phyloP scores from a whole-genome alignment of 2,888 invertebrate genomes.

The Campoplex nolae region DNA sequence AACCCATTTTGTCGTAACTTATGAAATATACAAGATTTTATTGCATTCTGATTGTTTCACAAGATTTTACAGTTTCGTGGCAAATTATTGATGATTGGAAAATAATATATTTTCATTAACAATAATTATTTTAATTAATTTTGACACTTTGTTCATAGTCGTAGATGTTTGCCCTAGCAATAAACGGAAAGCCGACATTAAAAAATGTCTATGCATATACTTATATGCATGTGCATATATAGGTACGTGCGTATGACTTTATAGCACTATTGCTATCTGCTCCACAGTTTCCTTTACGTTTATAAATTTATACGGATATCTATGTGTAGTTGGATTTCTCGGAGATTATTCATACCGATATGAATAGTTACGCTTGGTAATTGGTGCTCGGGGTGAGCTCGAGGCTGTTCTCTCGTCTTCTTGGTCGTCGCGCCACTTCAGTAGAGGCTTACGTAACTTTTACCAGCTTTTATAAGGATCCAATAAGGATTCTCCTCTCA shows the following conservation, averaged over 20 bases:
- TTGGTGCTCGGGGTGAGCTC: conserved; percentile 67
- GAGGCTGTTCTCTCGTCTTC: conserved; percentile 21
- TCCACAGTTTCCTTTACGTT: conserved; percentile 4
- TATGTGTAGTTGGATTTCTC: conserved; percentile 46
- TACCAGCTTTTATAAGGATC: conserved; percentile 18
- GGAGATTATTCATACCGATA: conserved; percentile 73
- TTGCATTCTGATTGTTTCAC: neutral
- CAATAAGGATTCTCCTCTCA: conserved; percentile 19
- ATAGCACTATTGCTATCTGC: neutral
- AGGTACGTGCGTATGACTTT: neutral
- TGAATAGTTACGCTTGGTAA: conserved; percentile 74
- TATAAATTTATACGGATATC: neutral
- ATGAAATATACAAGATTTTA: neutral
- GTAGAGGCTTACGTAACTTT: neutral
- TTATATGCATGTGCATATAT: neutral
- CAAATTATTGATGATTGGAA: too few species aligned
- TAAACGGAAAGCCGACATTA: conserved; percentile 31
- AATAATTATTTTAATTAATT: neutral
- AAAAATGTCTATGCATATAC: conserved; percentile 23
- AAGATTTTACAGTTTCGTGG: neutral
- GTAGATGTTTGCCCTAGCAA: conserved; percentile 6
- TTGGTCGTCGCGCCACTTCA: conserved; percentile 13
- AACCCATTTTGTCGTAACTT: too few species aligned
- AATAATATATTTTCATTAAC: too few species aligned
- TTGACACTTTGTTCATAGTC: conserved; percentile 23